phyloP scores from a whole-genome alignment of 2,113 vertebrate species.

The Theristicus caerulescens region DNA sequence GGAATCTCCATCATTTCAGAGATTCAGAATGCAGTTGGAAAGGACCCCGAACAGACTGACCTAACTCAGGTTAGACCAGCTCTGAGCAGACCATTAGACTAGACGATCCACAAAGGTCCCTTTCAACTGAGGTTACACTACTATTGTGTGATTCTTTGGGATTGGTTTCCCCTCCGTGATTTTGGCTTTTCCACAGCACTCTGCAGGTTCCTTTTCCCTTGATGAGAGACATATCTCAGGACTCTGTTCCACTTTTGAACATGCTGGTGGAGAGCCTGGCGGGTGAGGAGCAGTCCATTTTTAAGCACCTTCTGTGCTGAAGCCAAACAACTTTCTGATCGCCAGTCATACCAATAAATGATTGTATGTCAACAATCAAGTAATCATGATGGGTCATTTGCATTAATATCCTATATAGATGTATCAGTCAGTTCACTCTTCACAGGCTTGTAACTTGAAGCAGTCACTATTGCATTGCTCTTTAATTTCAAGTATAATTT shows the following conservation, averaged over 20 bases:
- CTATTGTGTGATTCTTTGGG: background rate
- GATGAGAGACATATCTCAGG: background rate
- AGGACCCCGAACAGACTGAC: background rate
- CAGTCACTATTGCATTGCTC: background rate
- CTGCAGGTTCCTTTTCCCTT: background rate
- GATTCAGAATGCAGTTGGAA: background rate
- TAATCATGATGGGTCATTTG: background rate
- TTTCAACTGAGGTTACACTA: background rate
- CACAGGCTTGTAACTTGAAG: background rate
- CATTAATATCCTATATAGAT: background rate
- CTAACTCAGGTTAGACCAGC: background rate
- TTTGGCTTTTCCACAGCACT: background rate
- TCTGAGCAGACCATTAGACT: background rate
- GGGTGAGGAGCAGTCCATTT: background rate
- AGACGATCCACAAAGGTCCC: background rate
- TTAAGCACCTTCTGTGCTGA: background rate
- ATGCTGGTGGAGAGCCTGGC: background rate
- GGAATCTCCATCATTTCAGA: background rate
- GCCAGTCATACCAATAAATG: background rate
- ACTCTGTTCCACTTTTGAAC: background rate
- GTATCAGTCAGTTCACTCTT: background rate
- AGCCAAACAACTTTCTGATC: background rate
- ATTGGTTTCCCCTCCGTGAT: background rate
- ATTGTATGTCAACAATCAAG: background rate
- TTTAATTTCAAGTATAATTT: background rate